Evolutionary conservation across 2,888 invertebrate species (phyloP), one percentile per base, ranked within the genome.

Genomic region (Ophraella communa): DNA sequence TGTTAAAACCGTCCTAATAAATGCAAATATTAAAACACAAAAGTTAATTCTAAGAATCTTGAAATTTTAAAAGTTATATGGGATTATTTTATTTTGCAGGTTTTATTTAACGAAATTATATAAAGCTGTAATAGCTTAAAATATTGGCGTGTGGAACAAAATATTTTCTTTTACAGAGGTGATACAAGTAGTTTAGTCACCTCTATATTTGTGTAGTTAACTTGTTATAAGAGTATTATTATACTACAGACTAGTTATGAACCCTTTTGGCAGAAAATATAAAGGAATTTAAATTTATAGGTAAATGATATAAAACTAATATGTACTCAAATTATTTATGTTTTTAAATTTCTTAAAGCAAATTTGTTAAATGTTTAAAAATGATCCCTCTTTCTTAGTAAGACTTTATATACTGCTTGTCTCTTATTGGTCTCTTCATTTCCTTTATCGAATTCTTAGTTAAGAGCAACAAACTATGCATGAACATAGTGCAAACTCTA

Each of bases 231-330:
- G n/a, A 49, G 23, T 24, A 10, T 39, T 17, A 14, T 39, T n/a
- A 21, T 54, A 54, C 11, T 39, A n/a, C 5, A 10, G 8, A 30
- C 10, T 30, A 27, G 17, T 8, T 14, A 53, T 51, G 55, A 55
- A 39, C 55, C 55, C 44, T 24, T 44, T 55, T 17, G 55, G 55
- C 55, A 55, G 55, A 55, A 55, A 55, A 24, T 14, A 24, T 20
- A 10, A 2, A 42, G 42, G 44, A 55, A 27, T 10, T 42, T 44
- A 55, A 23, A 44, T 42, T 18, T 30, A 17, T 17, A 51, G 17
- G 8, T 14, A 14, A 7, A 7, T 11, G 7, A 23, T 4, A 14
- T 27, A 27, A 10, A 4, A 4, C 18, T 14, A 51, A 4, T 45
- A 21, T 45, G 14, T 20, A 45, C 4, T 8, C 3, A 44, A 44